Percentiles rank a stretch among this genome's conserved stretches.
Evolutionary conservation across 2,113 vertebrate species (phyloP).

Genomic region (Puntigrus tetrazona): DNA sequence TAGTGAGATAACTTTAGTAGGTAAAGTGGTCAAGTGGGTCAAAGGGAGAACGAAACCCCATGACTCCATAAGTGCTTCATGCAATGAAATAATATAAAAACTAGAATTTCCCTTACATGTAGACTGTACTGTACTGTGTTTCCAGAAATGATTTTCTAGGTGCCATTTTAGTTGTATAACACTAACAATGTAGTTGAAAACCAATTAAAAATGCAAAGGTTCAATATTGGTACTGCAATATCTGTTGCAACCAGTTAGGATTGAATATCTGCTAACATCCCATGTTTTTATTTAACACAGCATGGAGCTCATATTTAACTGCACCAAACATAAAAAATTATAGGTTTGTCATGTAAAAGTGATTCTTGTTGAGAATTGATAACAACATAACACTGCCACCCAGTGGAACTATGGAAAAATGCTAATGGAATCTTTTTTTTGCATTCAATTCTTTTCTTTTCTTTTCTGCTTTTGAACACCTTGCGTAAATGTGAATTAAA

Average conservation of each 20-base stretch:
- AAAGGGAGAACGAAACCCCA: neutral
- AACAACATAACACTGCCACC: constrained; percentile 48
- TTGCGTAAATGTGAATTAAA: neutral
- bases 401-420: constrained; percentile 30
- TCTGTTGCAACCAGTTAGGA: neutral
- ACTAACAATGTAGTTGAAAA: neutral
- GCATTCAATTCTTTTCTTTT: neutral
- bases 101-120: neutral
- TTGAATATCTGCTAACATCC: neutral
- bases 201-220: neutral
- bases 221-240: too few relatives aligned
- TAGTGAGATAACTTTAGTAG: neutral
- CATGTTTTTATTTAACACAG: neutral
- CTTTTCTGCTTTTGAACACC: neutral
- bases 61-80: neutral
- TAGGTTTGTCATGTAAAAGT: neutral
- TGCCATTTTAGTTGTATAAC: neutral
- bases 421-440: neutral
- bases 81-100: neutral
- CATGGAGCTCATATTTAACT: neutral
- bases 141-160: neutral
- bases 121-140: neutral
- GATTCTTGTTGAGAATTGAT: neutral
- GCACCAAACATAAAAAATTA: neutral
- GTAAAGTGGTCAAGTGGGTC: neutral